Evolutionary conservation across 2,797 vertebrate genomes (phyloP), one percentile per base, ranked within the genome.

Genomic region (Gymnodraco acuticeps): DNA sequence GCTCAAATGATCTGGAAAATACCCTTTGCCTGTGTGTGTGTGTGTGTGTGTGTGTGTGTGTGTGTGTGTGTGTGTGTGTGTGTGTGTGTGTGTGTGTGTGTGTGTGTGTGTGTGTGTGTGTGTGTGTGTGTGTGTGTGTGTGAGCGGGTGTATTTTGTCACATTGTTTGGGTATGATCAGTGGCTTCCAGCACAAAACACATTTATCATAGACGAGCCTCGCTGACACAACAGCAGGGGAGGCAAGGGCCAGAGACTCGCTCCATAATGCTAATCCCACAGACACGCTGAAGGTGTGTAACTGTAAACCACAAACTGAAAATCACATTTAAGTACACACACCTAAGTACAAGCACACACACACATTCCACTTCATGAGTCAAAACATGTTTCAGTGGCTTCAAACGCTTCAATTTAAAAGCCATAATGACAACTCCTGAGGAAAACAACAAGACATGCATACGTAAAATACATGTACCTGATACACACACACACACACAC

Each of bases 351-450:
- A 2, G 56, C 61, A 56, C 51, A 55, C 70, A 63, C 38, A 45
- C 10, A 33, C 69, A 62, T 87, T 89, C 87, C 87, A 73, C 16
- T 10, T 64, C 69, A 81, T 80, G 27, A 80, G 88, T 87, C 69
- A 85, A 85, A 83, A 85, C 85, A 84, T 80, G 88, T 85, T 80
- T 72, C 52, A 47, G 69, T 66, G 72, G 58, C 42, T 82, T 5
- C n/a, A 63, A 82, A 83, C 53, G 62, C 78, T 71, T 60, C 2
- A 78, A 78, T 91, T 72, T 77, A 27, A 85, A 87, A 76, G 15
- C 42, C 59, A 54, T 70, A 60, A 85, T 52, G 70, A 80, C 78
- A 80, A 75, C 72, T 63, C 53, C 17, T n/a, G 31, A 54, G 47
- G 42, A 77, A 69, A 82, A 87, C 66, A 90, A 83, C 64, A 79